Evolutionary conservation across 2,797 vertebrate species (phyloP).

Genomic region (Enteromius treurensis): DNA sequence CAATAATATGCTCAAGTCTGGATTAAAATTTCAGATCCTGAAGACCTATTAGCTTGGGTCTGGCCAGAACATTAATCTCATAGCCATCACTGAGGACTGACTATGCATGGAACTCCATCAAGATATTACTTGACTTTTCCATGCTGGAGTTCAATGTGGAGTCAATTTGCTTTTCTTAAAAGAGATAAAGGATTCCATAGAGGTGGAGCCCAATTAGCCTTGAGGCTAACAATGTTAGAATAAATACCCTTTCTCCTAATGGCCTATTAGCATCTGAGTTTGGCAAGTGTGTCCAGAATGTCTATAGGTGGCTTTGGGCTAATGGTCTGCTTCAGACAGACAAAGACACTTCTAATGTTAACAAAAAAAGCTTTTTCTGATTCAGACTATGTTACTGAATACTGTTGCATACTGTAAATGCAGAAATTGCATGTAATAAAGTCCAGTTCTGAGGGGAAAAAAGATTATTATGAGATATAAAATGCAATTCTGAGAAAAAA

Average conservation of each 20-base stretch:
- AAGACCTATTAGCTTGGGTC: slow-evolving; percentile 21
- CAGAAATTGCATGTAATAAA: neutral
- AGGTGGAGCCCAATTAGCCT: slow-evolving; percentile 76
- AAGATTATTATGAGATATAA: no score
- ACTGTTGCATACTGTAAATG: neutral
- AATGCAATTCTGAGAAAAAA: no score
- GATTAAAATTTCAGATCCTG: neutral
- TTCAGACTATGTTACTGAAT: no score
- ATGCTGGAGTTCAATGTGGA: slow-evolving; percentile 29
- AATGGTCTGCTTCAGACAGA: slow-evolving; percentile 8
- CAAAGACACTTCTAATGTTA: neutral
- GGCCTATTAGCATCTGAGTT: slow-evolving; percentile 55
- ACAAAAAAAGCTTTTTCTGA: neutral
- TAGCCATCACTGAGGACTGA: neutral
- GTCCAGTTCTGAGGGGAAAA: neutral
- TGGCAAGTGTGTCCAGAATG: slow-evolving; percentile 37
- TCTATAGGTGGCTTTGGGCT: slow-evolving; percentile 31
- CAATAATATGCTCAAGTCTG: slow-evolving; percentile 15
- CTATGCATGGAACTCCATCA: slow-evolving; percentile 41
- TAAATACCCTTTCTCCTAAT: slow-evolving; percentile 74
- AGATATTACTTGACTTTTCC: slow-evolving; percentile 21
- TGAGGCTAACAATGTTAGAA: slow-evolving; percentile 75
- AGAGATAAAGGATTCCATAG: slow-evolving; percentile 54
- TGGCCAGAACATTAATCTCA: slow-evolving; percentile 27
- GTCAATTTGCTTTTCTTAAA: slow-evolving; percentile 46